These are phyloP conservation scores for Leguminivora glycinivorella DNA, from an alignment of 1,140 invertebrate species.

Conservation along the genomic window DNA sequence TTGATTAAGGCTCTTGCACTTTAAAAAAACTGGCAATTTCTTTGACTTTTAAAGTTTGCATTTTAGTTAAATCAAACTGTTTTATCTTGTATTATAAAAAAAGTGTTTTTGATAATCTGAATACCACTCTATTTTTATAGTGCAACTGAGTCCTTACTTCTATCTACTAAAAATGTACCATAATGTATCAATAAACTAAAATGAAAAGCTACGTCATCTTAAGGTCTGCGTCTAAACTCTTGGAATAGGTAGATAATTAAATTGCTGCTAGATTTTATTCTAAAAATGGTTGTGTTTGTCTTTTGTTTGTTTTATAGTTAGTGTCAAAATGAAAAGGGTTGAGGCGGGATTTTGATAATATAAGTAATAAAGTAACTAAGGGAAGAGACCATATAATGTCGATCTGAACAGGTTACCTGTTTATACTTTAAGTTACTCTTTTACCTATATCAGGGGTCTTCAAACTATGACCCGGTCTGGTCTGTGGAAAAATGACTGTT, in stretches of 20 bases:
- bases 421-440: not conserved
- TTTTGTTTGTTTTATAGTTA: not conserved
- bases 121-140: not conserved
- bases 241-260: too few relatives aligned
- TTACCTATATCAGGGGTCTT: not conserved
- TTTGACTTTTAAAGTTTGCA: not conserved
- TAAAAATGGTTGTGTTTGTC: not conserved
- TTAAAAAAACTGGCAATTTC: not conserved
- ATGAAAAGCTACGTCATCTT: not conserved
- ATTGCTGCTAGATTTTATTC: not conserved
- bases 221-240: not conserved
- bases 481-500: not conserved
- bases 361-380: not conserved
- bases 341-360: not conserved
- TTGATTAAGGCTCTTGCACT: not conserved
- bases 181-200: not conserved
- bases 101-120: not conserved
- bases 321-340: not conserved
- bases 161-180: not conserved
- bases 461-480: not conserved
- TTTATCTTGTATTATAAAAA: not conserved
- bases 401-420: too few relatives aligned
- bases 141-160: constrained; percentile 2
- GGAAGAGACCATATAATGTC: not conserved
- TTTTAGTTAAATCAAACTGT: not conserved